phyloP scores from a whole-genome alignment of 2,113 vertebrate species.

The Diadophis punctatus region DNA sequence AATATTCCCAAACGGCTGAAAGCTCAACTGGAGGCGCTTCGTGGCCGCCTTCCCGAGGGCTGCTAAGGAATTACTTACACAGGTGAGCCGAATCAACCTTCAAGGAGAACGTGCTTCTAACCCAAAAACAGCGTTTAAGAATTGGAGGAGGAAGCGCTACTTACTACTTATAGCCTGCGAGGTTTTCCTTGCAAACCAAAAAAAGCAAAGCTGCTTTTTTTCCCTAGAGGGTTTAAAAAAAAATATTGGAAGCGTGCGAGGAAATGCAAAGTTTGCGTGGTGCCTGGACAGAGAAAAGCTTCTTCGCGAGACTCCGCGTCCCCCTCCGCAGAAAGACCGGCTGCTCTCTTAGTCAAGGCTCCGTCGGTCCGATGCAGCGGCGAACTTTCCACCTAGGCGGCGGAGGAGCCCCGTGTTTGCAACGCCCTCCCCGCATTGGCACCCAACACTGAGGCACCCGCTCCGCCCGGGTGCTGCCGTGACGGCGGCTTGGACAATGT shows the following conservation, averaged over 20 bases:
- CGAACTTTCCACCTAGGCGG: constrained; percentile 54
- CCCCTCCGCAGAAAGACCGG: constrained; percentile 6
- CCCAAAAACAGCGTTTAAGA: neutral
- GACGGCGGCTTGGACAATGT: constrained; percentile 36
- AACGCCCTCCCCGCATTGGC: constrained; percentile 58
- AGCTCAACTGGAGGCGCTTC: neutral
- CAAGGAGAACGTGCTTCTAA: neutral
- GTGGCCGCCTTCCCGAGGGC: neutral
- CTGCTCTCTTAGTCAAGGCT: constrained; percentile 13
- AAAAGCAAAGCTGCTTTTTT: neutral
- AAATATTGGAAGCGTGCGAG: neutral
- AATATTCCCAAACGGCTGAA: neutral
- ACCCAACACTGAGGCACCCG: constrained; percentile 19
- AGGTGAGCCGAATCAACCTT: neutral
- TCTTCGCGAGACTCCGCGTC: neutral
- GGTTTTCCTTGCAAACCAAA: neutral
- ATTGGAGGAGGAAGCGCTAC: neutral
- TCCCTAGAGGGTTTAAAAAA: neutral
- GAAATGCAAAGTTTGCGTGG: constrained; percentile 36
- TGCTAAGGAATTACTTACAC: neutral
- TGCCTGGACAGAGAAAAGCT: too few species aligned
- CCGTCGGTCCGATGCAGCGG: constrained; percentile 25
- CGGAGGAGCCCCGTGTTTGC: constrained; percentile 46
- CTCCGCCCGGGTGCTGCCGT: neutral
- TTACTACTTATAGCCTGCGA: neutral